These are phyloP conservation scores for Automeris io DNA, from an alignment of 2,888 invertebrate species.

Conservation along the genomic window DNA sequence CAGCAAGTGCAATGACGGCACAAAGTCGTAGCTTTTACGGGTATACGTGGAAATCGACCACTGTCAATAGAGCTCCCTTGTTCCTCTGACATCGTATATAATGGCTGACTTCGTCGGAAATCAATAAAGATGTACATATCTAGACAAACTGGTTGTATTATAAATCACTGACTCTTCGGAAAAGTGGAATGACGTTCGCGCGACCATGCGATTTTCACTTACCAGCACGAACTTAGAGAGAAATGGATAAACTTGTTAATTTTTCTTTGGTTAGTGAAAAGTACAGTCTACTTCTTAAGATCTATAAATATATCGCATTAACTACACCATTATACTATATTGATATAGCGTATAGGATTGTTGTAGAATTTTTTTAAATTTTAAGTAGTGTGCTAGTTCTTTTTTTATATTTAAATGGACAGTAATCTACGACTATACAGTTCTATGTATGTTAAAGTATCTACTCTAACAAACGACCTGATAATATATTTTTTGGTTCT, in stretches of 20 bases:
- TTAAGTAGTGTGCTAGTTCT: too few relatives aligned
- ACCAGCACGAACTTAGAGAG: constrained; percentile 60
- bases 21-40: constrained; percentile 50
- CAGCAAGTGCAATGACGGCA: constrained; percentile 62
- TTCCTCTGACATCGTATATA: constrained; percentile 21
- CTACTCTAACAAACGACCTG: too few relatives aligned
- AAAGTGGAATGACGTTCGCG: constrained; percentile 75
- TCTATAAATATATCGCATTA: not conserved
- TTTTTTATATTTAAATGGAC: too few relatives aligned
- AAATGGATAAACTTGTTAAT: constrained; percentile 57
- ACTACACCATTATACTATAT: not conserved
- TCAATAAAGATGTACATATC: constrained; percentile 34
- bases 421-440: too few relatives aligned
- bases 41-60: constrained; percentile 42
- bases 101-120: constrained; percentile 23
- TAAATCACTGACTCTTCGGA: constrained; percentile 65
- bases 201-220: constrained; percentile 68
- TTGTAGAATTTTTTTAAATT: too few relatives aligned
- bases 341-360: too few relatives aligned
- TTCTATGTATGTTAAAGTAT: too few relatives aligned
- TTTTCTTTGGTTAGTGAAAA: constrained; percentile 35
- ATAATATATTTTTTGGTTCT: too few relatives aligned
- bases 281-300: constrained; percentile 4
- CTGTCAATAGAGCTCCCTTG: constrained; percentile 36
- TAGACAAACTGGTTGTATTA: constrained; percentile 38